phyloP scores from a whole-genome alignment of 2,797 vertebrate genomes.

The Brachyrhaphis roseni region DNA sequence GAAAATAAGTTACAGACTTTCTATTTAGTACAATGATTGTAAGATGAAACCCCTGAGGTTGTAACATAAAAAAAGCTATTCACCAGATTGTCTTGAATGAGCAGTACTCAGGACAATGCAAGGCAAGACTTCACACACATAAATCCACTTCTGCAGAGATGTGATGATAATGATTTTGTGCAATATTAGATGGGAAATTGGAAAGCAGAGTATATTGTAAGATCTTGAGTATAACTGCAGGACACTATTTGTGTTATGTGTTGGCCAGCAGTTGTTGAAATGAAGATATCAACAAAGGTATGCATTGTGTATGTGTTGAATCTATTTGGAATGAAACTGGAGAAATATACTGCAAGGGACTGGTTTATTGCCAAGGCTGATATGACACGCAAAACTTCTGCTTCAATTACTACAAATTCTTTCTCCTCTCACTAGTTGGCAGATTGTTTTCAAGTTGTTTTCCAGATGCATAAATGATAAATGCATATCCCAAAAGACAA shows the following conservation, averaged over 20 bases:
- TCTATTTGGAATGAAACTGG: neutral
- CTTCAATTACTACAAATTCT: neutral
- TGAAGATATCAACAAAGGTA: neutral
- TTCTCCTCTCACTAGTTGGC: neutral
- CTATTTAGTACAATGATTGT: constrained; percentile 51
- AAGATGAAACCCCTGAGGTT: constrained; percentile 33
- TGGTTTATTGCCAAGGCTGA: neutral
- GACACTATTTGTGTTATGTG: neutral
- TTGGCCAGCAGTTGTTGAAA: constrained; percentile 6
- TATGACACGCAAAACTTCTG: neutral
- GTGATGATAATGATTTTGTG: constrained; percentile 16
- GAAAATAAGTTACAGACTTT: constrained; percentile 35
- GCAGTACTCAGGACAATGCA: constrained; percentile 35
- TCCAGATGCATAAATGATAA: neutral
- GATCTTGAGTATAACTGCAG: constrained; percentile 14
- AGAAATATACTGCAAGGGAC: neutral
- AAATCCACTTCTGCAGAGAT: constrained; percentile 28
- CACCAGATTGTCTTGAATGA: constrained; percentile 49
- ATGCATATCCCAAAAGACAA: neutral
- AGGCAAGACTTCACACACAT: constrained; percentile 30
- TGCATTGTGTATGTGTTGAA: neutral
- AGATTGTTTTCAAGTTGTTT: neutral
- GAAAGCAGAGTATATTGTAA: constrained; percentile 24
- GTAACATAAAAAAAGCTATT: constrained; percentile 55
- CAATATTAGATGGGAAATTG: constrained; percentile 17